These are phyloP conservation scores for Sitta europaea DNA, from an alignment of 2,113 vertebrate species.

Conservation along the genomic window DNA sequence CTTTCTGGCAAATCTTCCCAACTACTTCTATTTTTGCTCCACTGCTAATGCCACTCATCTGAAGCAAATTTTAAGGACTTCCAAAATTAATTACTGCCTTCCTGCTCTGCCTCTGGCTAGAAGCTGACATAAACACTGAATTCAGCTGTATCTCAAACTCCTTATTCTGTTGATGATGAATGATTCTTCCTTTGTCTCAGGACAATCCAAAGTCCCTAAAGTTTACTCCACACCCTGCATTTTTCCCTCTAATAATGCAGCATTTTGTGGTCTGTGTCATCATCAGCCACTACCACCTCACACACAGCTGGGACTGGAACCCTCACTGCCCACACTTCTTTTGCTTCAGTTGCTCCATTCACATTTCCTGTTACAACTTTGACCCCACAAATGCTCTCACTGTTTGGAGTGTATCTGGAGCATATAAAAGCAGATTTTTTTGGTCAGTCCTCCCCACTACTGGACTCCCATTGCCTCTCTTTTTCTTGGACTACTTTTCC, in stretches of 20 bases:
- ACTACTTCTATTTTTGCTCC: neutral
- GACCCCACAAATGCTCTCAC: neutral
- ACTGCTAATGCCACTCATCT: neutral
- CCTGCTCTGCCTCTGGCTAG: constrained; percentile 29
- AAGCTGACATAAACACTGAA: neutral
- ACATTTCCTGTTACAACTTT: neutral
- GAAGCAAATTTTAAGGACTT: constrained; percentile 36
- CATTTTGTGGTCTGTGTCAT: neutral
- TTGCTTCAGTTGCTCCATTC: neutral
- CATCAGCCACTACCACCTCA: neutral
- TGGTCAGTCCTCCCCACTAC: neutral
- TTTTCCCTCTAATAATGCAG: neutral
- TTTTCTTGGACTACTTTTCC: neutral
- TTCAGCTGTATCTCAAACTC: neutral
- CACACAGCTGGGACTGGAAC: neutral
- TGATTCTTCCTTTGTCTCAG: neutral
- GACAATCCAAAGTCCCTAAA: neutral
- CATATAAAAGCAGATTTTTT: neutral
- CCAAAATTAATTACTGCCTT: constrained; percentile 30
- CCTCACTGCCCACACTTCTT: neutral
- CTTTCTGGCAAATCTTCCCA: neutral
- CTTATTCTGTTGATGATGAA: neutral
- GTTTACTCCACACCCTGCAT: neutral
- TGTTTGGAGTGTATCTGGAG: neutral
- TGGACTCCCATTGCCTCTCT: neutral